phyloP scores from a whole-genome alignment of 2,888 invertebrate genomes.

The Pomacea canaliculata region DNA sequence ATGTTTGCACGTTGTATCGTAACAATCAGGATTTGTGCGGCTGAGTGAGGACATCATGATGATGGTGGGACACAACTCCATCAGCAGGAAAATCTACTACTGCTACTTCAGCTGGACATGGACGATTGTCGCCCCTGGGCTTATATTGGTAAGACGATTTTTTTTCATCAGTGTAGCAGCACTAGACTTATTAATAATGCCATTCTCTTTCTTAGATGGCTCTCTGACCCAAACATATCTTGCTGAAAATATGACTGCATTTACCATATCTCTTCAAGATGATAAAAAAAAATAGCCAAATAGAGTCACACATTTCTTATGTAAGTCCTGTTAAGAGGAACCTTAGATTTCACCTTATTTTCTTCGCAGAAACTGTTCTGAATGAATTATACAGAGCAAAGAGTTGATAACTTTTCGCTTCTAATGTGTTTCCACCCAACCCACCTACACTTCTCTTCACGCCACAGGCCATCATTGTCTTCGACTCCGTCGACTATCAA shows the following conservation, averaged over 20 bases:
- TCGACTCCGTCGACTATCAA: constrained; percentile 54
- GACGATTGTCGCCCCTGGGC: constrained; percentile 50
- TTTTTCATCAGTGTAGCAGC: background rate
- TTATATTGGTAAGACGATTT: constrained; percentile 51
- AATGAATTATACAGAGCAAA: no score
- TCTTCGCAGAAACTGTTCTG: no score
- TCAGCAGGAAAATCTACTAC: constrained; percentile 41
- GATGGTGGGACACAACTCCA: constrained; percentile 56
- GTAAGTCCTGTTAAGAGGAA: no score
- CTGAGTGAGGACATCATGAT: constrained; percentile 61
- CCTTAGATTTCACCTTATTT: no score
- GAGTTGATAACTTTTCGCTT: no score
- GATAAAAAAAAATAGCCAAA: no score
- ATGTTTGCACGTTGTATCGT: background rate
- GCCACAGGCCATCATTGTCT: constrained; percentile 55
- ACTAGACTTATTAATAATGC: background rate
- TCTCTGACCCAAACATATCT: background rate
- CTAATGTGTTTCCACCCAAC: no score
- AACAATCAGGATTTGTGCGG: constrained; percentile 45
- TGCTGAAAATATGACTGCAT: no score
- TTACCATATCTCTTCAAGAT: no score
- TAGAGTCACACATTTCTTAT: no score
- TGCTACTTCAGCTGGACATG: constrained; percentile 56
- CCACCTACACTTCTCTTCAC: no score
- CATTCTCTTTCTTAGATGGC: background rate